A percentile compares a stretch with the other conserved stretches of the same genome.
Conservation (phyloP, 1,140 invertebrate species). For the Pseudomyrmex gracilis region DNA sequence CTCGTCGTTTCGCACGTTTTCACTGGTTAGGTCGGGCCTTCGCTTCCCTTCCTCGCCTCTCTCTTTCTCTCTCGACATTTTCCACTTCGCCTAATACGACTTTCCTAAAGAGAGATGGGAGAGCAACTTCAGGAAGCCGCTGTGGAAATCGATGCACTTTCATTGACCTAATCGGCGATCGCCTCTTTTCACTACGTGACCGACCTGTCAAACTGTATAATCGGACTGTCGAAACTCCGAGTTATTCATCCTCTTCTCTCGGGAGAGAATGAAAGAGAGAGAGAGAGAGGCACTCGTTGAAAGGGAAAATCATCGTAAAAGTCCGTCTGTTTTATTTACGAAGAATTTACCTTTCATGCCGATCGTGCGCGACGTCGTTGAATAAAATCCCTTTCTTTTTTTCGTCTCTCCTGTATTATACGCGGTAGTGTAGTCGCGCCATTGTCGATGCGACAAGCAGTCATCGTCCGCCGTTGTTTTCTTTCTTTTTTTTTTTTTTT, state of each 20-base stretch:
- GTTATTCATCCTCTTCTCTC: too few relatives aligned
- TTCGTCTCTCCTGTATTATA: background rate
- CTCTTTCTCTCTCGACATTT: slow-evolving; percentile 14
- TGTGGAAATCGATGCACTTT: slow-evolving; percentile 59
- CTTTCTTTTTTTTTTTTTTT: too few relatives aligned
- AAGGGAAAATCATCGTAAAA: slow-evolving; percentile 31
- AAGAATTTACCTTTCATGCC: slow-evolving; percentile 10
- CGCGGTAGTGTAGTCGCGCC: too few relatives aligned
- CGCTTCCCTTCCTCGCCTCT: background rate
- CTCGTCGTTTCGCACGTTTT: slow-evolving; percentile 62
- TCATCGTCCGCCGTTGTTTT: background rate
- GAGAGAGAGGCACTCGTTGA: background rate
- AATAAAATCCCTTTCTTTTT: slow-evolving; percentile 15
- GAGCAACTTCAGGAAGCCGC: slow-evolving; percentile 17
- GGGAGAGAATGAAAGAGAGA: too few relatives aligned
- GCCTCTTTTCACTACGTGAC: slow-evolving; percentile 53
- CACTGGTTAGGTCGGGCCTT: background rate
- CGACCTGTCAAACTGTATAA: slow-evolving; percentile 38
- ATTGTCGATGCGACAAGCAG: slow-evolving; percentile 37
- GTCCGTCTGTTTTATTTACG: slow-evolving; percentile 8
- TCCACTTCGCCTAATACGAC: slow-evolving; percentile 37
- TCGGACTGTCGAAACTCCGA: background rate
- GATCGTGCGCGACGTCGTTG: slow-evolving; percentile 18
- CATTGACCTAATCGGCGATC: slow-evolving; percentile 63
- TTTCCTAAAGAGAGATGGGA: slow-evolving; percentile 11